Evolutionary conservation across 1,140 invertebrate genomes (phyloP), one percentile per base, ranked within the genome.

Genomic region (Centruroides sculpturatus): DNA sequence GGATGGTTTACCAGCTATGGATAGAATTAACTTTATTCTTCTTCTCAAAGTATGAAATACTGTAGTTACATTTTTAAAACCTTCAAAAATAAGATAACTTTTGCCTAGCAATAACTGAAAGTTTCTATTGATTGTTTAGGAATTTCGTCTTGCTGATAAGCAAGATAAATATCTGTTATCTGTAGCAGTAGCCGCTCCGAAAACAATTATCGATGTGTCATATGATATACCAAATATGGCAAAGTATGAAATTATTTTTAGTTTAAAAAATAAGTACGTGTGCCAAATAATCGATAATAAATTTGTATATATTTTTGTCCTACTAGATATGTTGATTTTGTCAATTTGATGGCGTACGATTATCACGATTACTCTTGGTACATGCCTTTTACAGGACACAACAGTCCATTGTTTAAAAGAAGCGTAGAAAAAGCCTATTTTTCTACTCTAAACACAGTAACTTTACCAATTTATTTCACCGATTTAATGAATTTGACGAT

Each of bases 291-390:
- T 41, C 5, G 8, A 41, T 3, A 41, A 0, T 41, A 41, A 5
- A 41, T 41, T 41, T 60, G 55, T 50, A 23, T 23, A 53, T 10
- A 52, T 11, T 35, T 60, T 34, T 68, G 65, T 68, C 56, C 69
- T 75, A 73, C 55, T 67, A 85, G 83, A 55, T 77, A 85, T 72
- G 79, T 87, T 3, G 89, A 93, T 72, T 91, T 83, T 77, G 79
- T 91, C 0, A 91, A 89, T 72, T 67, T 95, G 5, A 93, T 93
- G 90, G 80, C 84, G 0, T 95, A 94, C 70, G 90, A 94, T 71
- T 93, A 82, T 68, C 88, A 93, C 72, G 85, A 83, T 65, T 92
- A 81, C 67, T 79, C 35, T 5, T 78, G 79, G 71, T 82, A 82
- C 63, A 83, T 83, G 23, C 89, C 89, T 5, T 82, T 89, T 56